These are phyloP conservation scores for Danio aesculapii DNA, from an alignment of 2,797 vertebrate species.

Conservation along the genomic window DNA sequence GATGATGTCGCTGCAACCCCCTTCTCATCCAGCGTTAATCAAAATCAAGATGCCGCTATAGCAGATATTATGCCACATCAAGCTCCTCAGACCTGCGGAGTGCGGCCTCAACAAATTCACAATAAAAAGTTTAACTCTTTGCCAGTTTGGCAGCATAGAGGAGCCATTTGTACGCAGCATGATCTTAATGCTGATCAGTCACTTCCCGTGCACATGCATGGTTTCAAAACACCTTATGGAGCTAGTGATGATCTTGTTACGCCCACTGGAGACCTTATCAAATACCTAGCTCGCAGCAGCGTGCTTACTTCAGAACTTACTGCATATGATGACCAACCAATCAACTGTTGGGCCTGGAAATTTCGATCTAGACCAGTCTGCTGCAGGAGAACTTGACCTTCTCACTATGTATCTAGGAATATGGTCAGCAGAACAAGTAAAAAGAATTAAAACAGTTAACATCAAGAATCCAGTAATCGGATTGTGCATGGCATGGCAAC, in stretches of 20 bases:
- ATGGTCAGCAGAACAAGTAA: constrained; percentile 39
- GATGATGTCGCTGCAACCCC: neutral
- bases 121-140: neutral
- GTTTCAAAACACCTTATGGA: no score
- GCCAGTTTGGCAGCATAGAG: neutral
- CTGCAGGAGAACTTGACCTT: constrained; percentile 13
- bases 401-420: constrained; percentile 15
- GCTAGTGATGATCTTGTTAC: no score
- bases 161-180: no score
- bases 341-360: constrained; percentile 17
- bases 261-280: no score
- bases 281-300: neutral
- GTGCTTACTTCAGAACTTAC: neutral
- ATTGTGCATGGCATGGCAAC: no score
- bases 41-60: neutral
- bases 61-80: neutral
- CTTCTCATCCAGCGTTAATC: neutral
- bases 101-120: neutral
- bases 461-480: no score
- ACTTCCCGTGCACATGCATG: no score
- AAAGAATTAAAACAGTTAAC: no score
- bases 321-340: constrained; percentile 16
- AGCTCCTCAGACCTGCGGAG: neutral
- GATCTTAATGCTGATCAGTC: no score
- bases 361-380: constrained; percentile 10